These are phyloP conservation scores for Aegithalos caudatus DNA, from an alignment of 2,113 vertebrate genomes.

Conservation along the genomic window DNA sequence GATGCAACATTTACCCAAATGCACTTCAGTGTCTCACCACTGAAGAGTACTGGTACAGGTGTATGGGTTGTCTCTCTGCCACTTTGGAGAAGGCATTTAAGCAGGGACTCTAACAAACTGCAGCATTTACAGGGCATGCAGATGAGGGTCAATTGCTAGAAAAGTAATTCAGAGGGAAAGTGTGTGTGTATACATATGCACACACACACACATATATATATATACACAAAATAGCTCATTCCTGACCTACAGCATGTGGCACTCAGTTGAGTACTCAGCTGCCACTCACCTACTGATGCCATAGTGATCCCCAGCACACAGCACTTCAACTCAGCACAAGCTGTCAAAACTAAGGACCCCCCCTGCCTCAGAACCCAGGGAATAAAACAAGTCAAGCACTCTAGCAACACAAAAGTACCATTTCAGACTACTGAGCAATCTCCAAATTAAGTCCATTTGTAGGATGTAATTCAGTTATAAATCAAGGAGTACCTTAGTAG, in stretches of 20 bases:
- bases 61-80: conserved; percentile 49
- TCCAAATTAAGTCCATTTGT: neutral
- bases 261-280: neutral
- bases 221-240: neutral
- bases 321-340: neutral
- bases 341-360: neutral
- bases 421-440: neutral
- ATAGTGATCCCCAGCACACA: neutral
- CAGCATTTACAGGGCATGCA: neutral
- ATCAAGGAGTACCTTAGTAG: neutral
- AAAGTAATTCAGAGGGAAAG: neutral
- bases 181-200: neutral
- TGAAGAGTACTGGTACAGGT: conserved; percentile 28
- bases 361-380: neutral
- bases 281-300: neutral
- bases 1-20: conserved; percentile 34
- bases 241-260: neutral
- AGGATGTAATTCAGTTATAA: neutral
- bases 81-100: conserved; percentile 62
- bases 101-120: conserved; percentile 4
- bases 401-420: neutral
- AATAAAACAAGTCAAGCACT: neutral
- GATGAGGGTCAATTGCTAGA: neutral
- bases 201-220: fast-evolving
- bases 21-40: conserved; percentile 24